phyloP scores from a whole-genome alignment of 2,888 invertebrate species.

The Lacanobia oleracea region DNA sequence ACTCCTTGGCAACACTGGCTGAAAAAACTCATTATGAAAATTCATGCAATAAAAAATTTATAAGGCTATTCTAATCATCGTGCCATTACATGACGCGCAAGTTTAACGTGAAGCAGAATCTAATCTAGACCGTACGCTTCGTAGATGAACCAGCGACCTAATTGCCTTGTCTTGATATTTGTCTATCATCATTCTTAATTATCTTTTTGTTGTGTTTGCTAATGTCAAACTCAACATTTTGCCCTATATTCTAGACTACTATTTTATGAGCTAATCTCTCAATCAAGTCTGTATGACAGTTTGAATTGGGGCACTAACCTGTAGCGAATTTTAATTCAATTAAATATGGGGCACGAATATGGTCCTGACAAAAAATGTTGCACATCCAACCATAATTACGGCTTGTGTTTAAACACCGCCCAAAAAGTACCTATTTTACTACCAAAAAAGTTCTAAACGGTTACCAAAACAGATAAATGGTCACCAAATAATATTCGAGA shows the following conservation, averaged over 20 bases:
- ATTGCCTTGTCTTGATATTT: slow-evolving; percentile 26
- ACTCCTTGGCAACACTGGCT: too few relatives aligned
- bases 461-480: too few relatives aligned
- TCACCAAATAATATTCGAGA: too few relatives aligned
- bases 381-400: too few relatives aligned
- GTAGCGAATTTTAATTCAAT: not conserved
- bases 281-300: not conserved
- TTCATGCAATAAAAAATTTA: slow-evolving; percentile 3
- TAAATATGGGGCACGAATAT: not conserved
- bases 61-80: not conserved
- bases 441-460: too few relatives aligned
- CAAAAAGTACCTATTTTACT: too few relatives aligned
- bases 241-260: slow-evolving; percentile 4
- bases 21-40: not conserved
- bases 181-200: slow-evolving; percentile 38
- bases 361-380: too few relatives aligned
- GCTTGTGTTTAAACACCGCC: too few relatives aligned
- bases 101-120: slow-evolving; percentile 14
- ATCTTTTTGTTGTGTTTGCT: slow-evolving; percentile 44
- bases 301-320: not conserved
- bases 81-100: slow-evolving; percentile 19
- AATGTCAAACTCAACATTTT: slow-evolving; percentile 26
- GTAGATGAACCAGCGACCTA: slow-evolving; percentile 40
- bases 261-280: not conserved
- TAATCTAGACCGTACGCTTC: slow-evolving; percentile 27